A percentile compares a stretch with the other conserved stretches of the same genome.
phyloP scores from a whole-genome alignment of 2,797 vertebrate species.

The Sebastiscus tertius region DNA sequence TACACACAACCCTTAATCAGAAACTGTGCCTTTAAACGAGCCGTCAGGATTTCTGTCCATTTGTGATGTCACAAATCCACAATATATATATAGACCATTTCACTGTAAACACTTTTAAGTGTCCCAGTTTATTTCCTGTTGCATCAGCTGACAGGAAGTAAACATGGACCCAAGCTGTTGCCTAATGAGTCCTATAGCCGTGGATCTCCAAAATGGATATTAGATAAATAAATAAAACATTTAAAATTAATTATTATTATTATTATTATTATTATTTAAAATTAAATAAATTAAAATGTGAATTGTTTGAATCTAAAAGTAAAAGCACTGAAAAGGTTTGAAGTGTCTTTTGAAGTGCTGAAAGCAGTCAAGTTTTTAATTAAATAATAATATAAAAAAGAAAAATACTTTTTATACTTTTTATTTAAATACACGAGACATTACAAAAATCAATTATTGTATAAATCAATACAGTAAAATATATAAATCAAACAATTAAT shows the following conservation, averaged over 20 bases:
- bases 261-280: background rate
- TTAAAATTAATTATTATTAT: background rate
- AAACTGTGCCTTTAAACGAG: no score
- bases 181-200: background rate
- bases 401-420: no score
- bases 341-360: no score
- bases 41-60: no score
- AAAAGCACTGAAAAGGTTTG: background rate
- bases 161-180: no score
- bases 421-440: background rate
- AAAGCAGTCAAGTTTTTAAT: no score
- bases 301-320: background rate
- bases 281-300: background rate
- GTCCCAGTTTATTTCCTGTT: no score
- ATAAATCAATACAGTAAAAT: background rate
- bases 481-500: background rate
- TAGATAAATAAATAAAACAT: background rate
- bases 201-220: background rate
- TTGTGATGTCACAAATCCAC: no score
- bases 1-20: no score
- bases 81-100: accelerated
- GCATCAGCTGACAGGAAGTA: no score
- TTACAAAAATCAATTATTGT: background rate
- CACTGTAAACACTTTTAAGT: accelerated
- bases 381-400: no score